A percentile compares a stretch with the other conserved stretches of the same genome.
These are phyloP conservation scores for Irena cyanogastra DNA, from an alignment of 2,113 vertebrate species.

Conservation along the genomic window DNA sequence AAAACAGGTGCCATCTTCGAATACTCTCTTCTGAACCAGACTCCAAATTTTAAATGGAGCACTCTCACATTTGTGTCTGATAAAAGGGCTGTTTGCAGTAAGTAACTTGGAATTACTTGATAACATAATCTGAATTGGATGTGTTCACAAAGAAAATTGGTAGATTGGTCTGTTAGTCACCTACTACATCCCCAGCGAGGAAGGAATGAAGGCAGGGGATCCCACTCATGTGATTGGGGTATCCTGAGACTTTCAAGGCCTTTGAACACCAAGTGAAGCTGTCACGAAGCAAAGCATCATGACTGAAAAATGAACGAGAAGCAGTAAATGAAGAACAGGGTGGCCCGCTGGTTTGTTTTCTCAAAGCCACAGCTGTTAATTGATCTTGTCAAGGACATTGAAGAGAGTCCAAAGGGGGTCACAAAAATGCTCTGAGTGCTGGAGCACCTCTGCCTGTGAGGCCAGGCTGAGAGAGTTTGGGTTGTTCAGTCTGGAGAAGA, in stretches of 20 bases:
- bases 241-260: neutral
- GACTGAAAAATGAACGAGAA: neutral
- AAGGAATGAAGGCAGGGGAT: neutral
- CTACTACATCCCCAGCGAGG: neutral
- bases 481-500: neutral
- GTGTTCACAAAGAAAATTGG: neutral
- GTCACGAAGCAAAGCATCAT: neutral
- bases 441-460: neutral
- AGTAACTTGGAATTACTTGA: neutral
- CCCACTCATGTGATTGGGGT: neutral
- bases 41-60: neutral
- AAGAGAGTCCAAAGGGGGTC: neutral
- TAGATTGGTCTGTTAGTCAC: neutral
- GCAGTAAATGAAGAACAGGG: neutral
- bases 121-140: neutral
- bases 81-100: neutral
- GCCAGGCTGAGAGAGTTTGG: neutral
- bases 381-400: neutral
- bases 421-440: neutral
- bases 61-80: neutral
- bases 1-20: neutral
- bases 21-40: neutral
- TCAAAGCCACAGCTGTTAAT: neutral
- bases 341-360: neutral
- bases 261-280: neutral